Evolutionary conservation across 2,113 vertebrate genomes (phyloP), one percentile per base, ranked within the genome.

Genomic region (Tachysurus fulvidraco): DNA sequence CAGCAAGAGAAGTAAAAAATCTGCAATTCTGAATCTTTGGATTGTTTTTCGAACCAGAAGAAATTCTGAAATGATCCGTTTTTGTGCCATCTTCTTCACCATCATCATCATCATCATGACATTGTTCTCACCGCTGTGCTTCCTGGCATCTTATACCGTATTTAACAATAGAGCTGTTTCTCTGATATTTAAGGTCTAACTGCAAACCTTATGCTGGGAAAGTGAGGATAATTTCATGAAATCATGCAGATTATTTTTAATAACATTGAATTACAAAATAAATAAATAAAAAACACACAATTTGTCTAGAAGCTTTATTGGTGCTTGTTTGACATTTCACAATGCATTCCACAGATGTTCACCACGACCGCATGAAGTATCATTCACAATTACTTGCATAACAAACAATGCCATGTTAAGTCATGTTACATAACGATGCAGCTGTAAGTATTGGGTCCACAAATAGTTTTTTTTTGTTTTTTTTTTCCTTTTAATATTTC

Each of bases 231-330:
- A 36, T 36, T 36, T 36, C 36, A 36, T 36, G 36, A 36, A n/a
- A n/a, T n/a, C n/a, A n/a, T n/a, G n/a, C n/a, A n/a, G 36, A 36
- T 36, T 36, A 36, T 36, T 36, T 36, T 36, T 36, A 36, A 36
- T 36, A 36, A 36, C 2, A 36, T 36, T 36, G 36, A n/a, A n/a
- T n/a, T n/a, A 57, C 14, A 0, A 23, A 60, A 10, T 5, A 60
- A 25, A 64, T 1, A 87, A 78, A 36, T 10, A 7, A 55, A 52
- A 80, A 0, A 50, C 28, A 65, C 41, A 88, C 30, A 0, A 64
- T 93, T 93, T 87, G 91, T 97, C 96, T 97, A 97, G 96, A 98
- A 98, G 97, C 97, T 99, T 99, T 99, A 99, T 99, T 98, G 96
- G 96, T 94, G 94, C 93, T 93, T 92, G 95, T 96, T 97, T 80